Conservation (phyloP, 2,113 vertebrate genomes). For the Oreotrochilus melanogaster region DNA sequence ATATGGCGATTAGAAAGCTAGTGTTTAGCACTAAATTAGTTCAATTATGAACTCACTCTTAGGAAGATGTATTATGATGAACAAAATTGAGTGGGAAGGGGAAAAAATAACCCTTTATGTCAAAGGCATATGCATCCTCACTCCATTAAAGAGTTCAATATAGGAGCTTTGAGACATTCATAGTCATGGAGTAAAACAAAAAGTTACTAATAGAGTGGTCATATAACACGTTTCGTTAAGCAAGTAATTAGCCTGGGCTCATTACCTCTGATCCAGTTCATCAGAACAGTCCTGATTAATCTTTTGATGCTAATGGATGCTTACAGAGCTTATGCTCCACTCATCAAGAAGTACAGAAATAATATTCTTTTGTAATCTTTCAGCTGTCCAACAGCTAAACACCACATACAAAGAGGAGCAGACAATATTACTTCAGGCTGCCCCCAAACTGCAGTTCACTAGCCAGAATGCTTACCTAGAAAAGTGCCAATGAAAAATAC, state of each 20-base stretch:
- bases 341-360: neutral
- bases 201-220: neutral
- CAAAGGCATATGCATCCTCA: neutral
- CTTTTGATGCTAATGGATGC: neutral
- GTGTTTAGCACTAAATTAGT: neutral
- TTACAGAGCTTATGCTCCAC: neutral
- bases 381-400: neutral
- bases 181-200: neutral
- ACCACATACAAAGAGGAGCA: neutral
- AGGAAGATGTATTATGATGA: neutral
- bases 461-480: conserved; percentile 85
- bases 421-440: neutral
- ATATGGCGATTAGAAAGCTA: neutral
- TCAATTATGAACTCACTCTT: neutral
- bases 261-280: neutral
- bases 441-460: neutral
- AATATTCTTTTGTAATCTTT: neutral
- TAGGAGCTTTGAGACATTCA: neutral
- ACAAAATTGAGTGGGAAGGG: neutral
- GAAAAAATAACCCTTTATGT: neutral
- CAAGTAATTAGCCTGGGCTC: neutral
- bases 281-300: neutral
- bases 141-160: neutral
- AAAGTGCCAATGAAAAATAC: conserved; percentile 98
- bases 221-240: neutral